Evolutionary conservation across 2,888 invertebrate species (phyloP).

Genomic region (Orthonychiurus folsomi): DNA sequence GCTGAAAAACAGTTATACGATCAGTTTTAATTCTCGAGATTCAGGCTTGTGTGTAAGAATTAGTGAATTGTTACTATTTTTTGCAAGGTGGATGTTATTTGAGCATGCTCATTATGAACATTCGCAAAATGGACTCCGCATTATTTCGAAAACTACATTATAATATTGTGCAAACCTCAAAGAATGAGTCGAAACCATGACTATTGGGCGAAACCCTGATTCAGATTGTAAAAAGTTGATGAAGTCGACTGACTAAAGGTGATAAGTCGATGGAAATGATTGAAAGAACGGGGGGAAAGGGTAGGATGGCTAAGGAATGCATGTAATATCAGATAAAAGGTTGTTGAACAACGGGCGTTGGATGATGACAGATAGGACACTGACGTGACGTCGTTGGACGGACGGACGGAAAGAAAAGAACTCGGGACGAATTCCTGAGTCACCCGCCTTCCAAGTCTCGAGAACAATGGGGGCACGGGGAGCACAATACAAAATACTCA

Average conservation of each 20-base stretch:
- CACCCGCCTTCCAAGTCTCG: not conserved
- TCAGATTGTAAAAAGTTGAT: not conserved
- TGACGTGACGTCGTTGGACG: not conserved
- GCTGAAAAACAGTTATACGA: no score
- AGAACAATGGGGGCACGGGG: not conserved
- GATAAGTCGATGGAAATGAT: slow-evolving; percentile 5
- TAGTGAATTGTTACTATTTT: no score
- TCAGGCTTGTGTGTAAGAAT: no score
- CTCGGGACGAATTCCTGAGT: no score
- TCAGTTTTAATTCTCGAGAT: no score
- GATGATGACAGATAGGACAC: not conserved
- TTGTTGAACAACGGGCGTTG: slow-evolving; percentile 16
- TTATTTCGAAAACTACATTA: no score
- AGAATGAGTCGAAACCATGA: no score
- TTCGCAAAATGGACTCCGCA: no score
- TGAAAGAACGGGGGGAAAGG: slow-evolving; percentile 1
- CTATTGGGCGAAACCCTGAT: no score
- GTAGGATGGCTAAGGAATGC: slow-evolving; percentile 15
- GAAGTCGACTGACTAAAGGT: not conserved
- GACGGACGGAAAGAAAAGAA: not conserved
- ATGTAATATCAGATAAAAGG: slow-evolving; percentile 20
- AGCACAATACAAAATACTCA: not conserved
- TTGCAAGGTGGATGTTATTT: no score
- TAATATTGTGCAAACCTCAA: no score
- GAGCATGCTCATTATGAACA: no score